Evolutionary conservation across 2,888 invertebrate species (phyloP).

Genomic region (Hemistola chrysoprasaria): DNA sequence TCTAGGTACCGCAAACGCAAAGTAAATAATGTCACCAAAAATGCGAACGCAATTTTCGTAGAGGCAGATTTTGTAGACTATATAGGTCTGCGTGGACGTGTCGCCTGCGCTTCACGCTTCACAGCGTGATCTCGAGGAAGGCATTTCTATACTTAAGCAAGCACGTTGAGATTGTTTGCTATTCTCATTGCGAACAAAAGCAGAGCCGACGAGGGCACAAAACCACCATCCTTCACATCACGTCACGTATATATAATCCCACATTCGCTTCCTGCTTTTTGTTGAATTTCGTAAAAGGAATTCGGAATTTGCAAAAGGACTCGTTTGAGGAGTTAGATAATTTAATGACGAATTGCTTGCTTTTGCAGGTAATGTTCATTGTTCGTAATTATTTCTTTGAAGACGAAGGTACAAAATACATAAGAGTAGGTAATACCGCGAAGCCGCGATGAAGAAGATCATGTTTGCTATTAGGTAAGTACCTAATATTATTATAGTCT

Average conservation of each 20-base stretch:
- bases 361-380: constrained; percentile 27
- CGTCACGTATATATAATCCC: constrained; percentile 77
- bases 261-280: constrained; percentile 75
- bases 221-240: constrained; percentile 73
- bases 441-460: too few relatives aligned
- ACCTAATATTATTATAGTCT: too few relatives aligned
- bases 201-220: constrained; percentile 48
- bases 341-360: constrained; percentile 36
- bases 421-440: too few relatives aligned
- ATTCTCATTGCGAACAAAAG: constrained; percentile 64
- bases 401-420: too few relatives aligned
- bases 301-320: constrained; percentile 56
- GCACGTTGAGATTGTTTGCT: constrained; percentile 53
- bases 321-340: constrained; percentile 38
- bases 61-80: not conserved
- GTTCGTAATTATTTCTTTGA: constrained; percentile 33
- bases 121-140: constrained; percentile 29
- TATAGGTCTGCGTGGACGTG: constrained; percentile 16
- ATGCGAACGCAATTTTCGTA: not conserved
- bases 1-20: constrained; percentile 1
- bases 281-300: constrained; percentile 64
- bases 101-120: constrained; percentile 3
- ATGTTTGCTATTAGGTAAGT: too few relatives aligned
- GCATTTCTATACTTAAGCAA: constrained; percentile 29
- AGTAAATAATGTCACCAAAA: not conserved